Evolutionary conservation across 2,888 invertebrate genomes (phyloP), one percentile per base, ranked within the genome.

Genomic region (Fragum whitleyi): DNA sequence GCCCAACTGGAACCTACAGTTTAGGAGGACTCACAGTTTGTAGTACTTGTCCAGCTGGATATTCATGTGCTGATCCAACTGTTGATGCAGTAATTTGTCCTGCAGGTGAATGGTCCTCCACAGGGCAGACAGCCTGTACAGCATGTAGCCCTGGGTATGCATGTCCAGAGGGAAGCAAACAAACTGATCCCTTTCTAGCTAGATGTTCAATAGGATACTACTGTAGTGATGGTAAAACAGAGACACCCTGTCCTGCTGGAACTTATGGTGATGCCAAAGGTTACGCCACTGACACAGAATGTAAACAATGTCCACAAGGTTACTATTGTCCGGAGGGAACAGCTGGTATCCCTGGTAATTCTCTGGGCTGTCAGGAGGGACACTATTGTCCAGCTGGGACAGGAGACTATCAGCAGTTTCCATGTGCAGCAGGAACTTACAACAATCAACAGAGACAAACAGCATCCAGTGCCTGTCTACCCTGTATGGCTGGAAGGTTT

Each of bases 271-370:
- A 85, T 77, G 87, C 72, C 21, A 70, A 57, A 29, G 93, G 93
- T 5, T 88, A 89, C 16, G 78, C 61, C 14, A 71, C 68, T 26
- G 85, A 68, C 0, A 72, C 88, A 1, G 89, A 90, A 0, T 93
- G 93, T 79, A 86, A 71, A 23, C 32, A 62, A 0, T 93, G 93
- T 81, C 91, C 90, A n/a, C 91, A 90, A 65, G 92, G 91, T 0
- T 92, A 88, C 76, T 93, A 92, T 77, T 93, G 93, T 78, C 92
- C 91, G 28, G 87, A 86, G 65, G 92, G 88, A 21, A 92, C 92
- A 14, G 88, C 87, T 21, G 91, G 91, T 23, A 72, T 69, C 53
- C 92, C 88, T 51, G 32, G 68, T 11, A 74, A 71, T 65, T 68
- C 86, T 26, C 85, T 90, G 29, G 61, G 87, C 1, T 92, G 91